phyloP scores from a whole-genome alignment of 1,140 invertebrate genomes.

The Subanguina moxae region DNA sequence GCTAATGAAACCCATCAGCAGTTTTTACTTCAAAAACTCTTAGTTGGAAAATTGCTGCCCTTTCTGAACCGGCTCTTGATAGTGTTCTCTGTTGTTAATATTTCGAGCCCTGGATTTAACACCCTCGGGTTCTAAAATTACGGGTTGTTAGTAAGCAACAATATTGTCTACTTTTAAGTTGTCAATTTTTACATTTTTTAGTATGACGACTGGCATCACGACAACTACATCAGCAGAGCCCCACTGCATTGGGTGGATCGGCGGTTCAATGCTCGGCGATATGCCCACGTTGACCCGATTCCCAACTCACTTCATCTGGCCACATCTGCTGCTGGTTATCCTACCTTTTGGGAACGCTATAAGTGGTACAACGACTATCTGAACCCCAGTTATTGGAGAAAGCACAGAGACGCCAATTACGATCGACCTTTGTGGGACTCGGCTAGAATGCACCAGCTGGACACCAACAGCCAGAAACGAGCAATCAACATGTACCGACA shows the following conservation, averaged over 20 bases:
- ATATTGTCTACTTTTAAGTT: too few relatives aligned
- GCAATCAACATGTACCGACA: conserved; percentile 58
- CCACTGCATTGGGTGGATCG: conserved; percentile 52
- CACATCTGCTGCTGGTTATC: conserved; percentile 37
- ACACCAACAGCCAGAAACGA: conserved; percentile 49
- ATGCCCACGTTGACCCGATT: conserved; percentile 53
- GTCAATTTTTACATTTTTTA: too few relatives aligned
- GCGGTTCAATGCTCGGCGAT: conserved; percentile 49
- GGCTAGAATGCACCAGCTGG: conserved; percentile 51
- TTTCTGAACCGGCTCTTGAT: too few relatives aligned
- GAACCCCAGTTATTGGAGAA: conserved; percentile 53
- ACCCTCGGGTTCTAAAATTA: too few relatives aligned
- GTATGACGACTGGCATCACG: too few relatives aligned
- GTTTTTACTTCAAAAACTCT: too few relatives aligned
- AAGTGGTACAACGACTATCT: conserved; percentile 57
- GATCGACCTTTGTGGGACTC: conserved; percentile 57
- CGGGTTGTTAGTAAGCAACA: too few relatives aligned
- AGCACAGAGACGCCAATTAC: conserved; percentile 57
- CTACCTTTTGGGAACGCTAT: conserved; percentile 45
- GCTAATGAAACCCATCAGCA: too few relatives aligned
- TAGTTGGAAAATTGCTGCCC: too few relatives aligned
- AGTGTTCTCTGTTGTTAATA: too few relatives aligned
- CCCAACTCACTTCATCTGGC: conserved; percentile 46
- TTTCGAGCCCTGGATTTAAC: too few relatives aligned
- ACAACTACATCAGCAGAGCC: conserved; percentile 13